Percentiles rank a stretch among this genome's conserved stretches.
Evolutionary conservation across 2,113 vertebrate species (phyloP).

Genomic region (Rhinopithecus roxellana): DNA sequence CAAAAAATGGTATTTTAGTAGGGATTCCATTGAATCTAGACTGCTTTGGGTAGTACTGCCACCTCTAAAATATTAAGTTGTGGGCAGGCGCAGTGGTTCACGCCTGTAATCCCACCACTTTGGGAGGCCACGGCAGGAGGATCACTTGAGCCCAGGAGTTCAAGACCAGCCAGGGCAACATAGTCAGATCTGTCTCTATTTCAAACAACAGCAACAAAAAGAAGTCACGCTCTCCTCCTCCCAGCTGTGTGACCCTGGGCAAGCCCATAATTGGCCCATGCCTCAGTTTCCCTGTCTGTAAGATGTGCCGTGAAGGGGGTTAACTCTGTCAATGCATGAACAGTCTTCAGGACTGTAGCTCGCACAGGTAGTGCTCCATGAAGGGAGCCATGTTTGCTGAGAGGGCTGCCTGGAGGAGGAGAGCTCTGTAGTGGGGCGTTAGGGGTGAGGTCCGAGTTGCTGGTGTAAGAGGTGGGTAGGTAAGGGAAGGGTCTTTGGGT

Average conservation of each 20-base stretch:
- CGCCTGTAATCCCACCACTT: too few relatives aligned
- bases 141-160: too few relatives aligned
- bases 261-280: background rate
- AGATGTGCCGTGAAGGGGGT: background rate
- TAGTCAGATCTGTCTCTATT: too few relatives aligned
- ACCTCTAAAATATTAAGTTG: background rate
- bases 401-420: conserved; percentile 15
- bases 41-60: background rate
- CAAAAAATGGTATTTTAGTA: background rate
- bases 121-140: too few relatives aligned
- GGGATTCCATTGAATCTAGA: background rate
- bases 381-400: background rate
- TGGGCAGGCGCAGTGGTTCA: too few relatives aligned
- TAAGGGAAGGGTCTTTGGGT: background rate
- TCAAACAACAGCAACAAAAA: too few relatives aligned
- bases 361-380: background rate
- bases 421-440: background rate
- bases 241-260: background rate
- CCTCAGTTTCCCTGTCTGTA: background rate
- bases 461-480: background rate
- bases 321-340: background rate
- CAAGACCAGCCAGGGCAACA: too few relatives aligned
- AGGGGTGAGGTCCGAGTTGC: background rate
- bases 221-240: background rate
- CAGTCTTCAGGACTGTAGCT: background rate